Base-by-base conservation (phyloP, 2,113 vertebrate species). In the Platichthys flesus region DNA sequence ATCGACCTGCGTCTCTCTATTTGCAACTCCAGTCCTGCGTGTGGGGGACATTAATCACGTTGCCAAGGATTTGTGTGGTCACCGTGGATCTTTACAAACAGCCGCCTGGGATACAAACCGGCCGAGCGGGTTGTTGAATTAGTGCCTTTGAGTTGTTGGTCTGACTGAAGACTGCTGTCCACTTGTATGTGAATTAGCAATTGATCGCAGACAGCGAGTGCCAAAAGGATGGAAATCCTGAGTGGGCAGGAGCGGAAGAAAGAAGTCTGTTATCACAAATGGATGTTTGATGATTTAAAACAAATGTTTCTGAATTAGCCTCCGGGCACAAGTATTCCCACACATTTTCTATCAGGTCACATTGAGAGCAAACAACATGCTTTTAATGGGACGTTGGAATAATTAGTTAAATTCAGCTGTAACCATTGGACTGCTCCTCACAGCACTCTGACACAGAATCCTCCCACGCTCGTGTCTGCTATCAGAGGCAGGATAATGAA, bases 151-250 rank as follows among this genome's bases (percentile, higher is more conserved):
- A 90, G 90, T 85, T 82, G 79, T 78, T 45, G 63, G 85, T 79
- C 88, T 89, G 84, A 76, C 68, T 76, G 71, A 88, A 81, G 88
- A 91, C 89, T 92, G 78, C 86, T 91, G 88, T 93, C 89, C 58
- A 82, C 89, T 78, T 85, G 84, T 80, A 76, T 89, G 87, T 89
- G 90, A 94, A 94, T 93, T 92, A 88, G 72, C 74, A 88, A 91
- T 93, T 92, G 93, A 92, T 93, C 82, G 88, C 88, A 82, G 87
- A 91, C 82, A 47, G 76, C 31, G 60, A 79, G 83, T 35, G 76
- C 84, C 85, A 84, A 85, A 76, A 83, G 78, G 85, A 78, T 56
- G 81, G 81, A 89, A 82, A 23, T 10, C 78, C 71, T 86, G 71
- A 84, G 79, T 72, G 71, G 80, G 81, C 58, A 59, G 69, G 54